Percentiles rank a stretch among this genome's conserved stretches.
phyloP scores from a whole-genome alignment of 64 coral and sea anemone species.

The Montipora efflorescens region DNA sequence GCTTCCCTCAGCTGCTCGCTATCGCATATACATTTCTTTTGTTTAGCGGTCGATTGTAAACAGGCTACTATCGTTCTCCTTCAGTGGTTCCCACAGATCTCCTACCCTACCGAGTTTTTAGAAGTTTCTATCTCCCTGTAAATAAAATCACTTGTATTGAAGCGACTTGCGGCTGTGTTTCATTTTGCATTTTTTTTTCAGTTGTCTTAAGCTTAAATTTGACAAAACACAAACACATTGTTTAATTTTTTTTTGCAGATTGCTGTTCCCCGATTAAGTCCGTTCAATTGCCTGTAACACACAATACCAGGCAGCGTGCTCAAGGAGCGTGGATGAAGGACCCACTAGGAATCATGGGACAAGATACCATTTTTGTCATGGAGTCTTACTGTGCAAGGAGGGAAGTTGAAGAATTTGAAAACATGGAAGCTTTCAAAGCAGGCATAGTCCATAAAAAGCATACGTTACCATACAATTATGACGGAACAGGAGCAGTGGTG shows the following conservation, averaged over 20 bases:
- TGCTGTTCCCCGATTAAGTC: constrained; percentile 41
- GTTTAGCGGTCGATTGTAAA: too few species aligned
- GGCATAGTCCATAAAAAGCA: constrained; percentile 22
- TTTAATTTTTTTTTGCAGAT: not conserved
- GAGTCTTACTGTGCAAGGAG: not conserved
- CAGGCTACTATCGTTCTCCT: too few species aligned
- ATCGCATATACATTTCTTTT: too few species aligned
- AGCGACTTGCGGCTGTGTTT: too few species aligned
- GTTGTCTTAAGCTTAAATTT: too few species aligned
- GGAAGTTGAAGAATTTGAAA: not conserved
- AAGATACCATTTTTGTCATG: constrained; percentile 59
- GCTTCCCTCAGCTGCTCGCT: too few species aligned
- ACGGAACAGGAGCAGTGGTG: constrained; percentile 68
- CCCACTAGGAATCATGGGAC: constrained; percentile 51
- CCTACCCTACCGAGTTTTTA: too few species aligned
- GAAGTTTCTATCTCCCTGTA: too few species aligned
- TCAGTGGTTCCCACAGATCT: too few species aligned
- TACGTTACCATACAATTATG: not conserved
- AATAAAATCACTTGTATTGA: too few species aligned
- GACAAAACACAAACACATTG: too few species aligned
- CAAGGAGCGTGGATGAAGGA: constrained; percentile 81
- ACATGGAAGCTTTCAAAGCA: constrained; percentile 52
- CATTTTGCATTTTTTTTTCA: too few species aligned
- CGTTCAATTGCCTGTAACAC: constrained; percentile 51
- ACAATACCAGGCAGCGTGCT: not conserved